Base-by-base conservation (phyloP, 2,113 vertebrate genomes). In the Tautogolabrus adspersus region DNA sequence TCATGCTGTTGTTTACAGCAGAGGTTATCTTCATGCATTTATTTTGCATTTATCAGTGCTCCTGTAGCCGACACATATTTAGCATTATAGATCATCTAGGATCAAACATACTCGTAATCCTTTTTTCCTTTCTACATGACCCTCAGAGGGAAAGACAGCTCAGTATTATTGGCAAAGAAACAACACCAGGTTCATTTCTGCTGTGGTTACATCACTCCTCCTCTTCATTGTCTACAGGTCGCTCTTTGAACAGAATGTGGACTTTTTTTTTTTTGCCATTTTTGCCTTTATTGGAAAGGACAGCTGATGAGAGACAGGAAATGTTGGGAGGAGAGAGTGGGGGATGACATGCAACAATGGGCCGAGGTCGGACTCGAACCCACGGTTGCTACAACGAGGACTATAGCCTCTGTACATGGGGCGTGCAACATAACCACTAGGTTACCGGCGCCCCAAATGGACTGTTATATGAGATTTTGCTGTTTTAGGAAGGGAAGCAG, bases 181-280 rank as follows among this genome's bases (percentile, higher is more conserved):
- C 38, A 15, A n/a, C 19, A 49, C 34, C 52, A 54, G 40, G 58
- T 80, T 77, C 68, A 66, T 66, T 62, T 66, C 40, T 19, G 3
- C 66, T 62, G 71, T 23, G 77, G 21, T 81, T 42, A 78, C 66
- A 57, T 87, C 54, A 78, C 56, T 55, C 12, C 75, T 84, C 63
- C 70, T 84, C 62, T 55, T 75, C 62, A 68, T 22, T n/a, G 30
- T 72, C 81, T 47, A n/a, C 69, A 42, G 59, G 59, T 72, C 23
- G 46, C 46, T 34, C 10, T 56, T 47, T 34, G 30, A 63, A 54
- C 44, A 38, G 23, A 59, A 47, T 18, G 15, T 60, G 56, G 21
- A 59, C 42, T 64, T 44, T 60, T 26, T 26, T 3, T 3, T 26
- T 1, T 26, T 26, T 26, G 1, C 26, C 26, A 1, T 26, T 26